Evolutionary conservation across 2,113 vertebrate species (phyloP).

Genomic region (Cranoglanis bouderius): DNA sequence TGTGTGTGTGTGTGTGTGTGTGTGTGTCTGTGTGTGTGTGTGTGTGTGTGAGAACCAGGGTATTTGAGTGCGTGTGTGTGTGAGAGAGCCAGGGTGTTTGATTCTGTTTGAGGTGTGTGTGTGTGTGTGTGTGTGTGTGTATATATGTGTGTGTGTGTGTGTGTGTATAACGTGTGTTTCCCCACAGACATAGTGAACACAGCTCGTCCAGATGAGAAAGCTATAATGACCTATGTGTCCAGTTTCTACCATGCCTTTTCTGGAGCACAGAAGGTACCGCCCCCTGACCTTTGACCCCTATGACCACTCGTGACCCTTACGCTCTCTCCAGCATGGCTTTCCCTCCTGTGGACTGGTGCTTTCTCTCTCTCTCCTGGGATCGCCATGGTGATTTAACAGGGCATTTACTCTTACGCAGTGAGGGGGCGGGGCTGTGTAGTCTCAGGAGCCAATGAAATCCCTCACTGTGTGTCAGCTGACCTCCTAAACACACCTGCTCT

Average conservation of each 20-base stretch:
- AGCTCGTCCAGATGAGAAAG: constrained; percentile 95
- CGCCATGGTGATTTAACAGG: constrained; percentile 32
- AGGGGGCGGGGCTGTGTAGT: constrained; percentile 7
- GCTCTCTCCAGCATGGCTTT: constrained; percentile 68
- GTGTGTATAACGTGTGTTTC: constrained; percentile 63
- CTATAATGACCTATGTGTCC: constrained; percentile 99
- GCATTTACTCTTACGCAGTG: constrained; percentile 5
- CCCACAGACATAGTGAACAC: constrained; percentile 95
- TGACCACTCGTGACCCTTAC: constrained; percentile 31
- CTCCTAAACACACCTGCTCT: constrained; percentile 12
- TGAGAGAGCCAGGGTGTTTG: too few relatives aligned
- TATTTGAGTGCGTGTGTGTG: constrained; percentile 31
- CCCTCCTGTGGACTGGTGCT: constrained; percentile 25
- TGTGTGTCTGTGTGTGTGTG: constrained; percentile 24
- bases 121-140: constrained; percentile 26
- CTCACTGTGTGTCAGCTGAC: constrained; percentile 39
- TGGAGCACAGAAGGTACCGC: constrained; percentile 92
- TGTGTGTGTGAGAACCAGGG: constrained; percentile 42
- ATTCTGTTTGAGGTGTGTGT: constrained; percentile 10
- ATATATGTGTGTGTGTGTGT: constrained; percentile 22
- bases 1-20: constrained; percentile 18
- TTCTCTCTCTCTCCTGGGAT: constrained; percentile 21
- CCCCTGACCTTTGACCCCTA: constrained; percentile 17
- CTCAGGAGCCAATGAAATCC: constrained; percentile 33
- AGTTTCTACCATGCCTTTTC: constrained; percentile 99